Percentiles rank a stretch among this genome's conserved stretches.
Evolutionary conservation across 2,113 vertebrate genomes (phyloP).

Genomic region (Perca fluviatilis): DNA sequence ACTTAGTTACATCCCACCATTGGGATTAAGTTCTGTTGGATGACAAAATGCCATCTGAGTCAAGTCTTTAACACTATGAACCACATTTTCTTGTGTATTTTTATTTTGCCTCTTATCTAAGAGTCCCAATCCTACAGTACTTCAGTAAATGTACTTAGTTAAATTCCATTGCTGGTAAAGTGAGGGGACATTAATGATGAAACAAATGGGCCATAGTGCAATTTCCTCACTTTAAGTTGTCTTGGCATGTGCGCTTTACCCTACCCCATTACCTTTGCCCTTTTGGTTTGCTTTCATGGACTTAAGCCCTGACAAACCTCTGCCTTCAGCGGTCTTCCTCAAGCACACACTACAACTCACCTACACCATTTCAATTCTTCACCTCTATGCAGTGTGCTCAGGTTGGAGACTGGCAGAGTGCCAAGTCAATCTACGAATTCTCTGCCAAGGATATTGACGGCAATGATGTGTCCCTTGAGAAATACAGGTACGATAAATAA

Average conservation of each 20-base stretch:
- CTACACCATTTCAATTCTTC: accelerated
- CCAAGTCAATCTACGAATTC: conserved; percentile 92
- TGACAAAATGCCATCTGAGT: not conserved
- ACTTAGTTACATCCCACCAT: too few species aligned
- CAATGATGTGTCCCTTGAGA: conserved; percentile 88
- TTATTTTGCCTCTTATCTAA: not conserved
- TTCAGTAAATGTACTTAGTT: too few species aligned
- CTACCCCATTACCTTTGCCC: not conserved
- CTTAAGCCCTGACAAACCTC: not conserved
- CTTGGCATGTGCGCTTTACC: not conserved
- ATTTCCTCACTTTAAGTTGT: not conserved
- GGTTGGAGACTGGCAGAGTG: conserved; percentile 86
- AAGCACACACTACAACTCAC: not conserved
- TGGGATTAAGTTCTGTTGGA: not conserved
- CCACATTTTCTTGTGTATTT: conserved; percentile 11
- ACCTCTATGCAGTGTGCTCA: conserved; percentile 86
- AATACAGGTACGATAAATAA: conserved; percentile 86
- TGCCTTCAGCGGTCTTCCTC: not conserved
- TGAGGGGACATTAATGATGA: not conserved
- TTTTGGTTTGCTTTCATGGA: conserved; percentile 24
- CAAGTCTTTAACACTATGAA: not conserved
- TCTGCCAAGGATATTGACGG: conserved; percentile 93
- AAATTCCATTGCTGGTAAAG: too few species aligned
- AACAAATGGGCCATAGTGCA: conserved; percentile 20
- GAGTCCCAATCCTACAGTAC: not conserved